These are phyloP conservation scores for Calephelis perditalis DNA, from an alignment of 2,888 invertebrate species.

Conservation along the genomic window DNA sequence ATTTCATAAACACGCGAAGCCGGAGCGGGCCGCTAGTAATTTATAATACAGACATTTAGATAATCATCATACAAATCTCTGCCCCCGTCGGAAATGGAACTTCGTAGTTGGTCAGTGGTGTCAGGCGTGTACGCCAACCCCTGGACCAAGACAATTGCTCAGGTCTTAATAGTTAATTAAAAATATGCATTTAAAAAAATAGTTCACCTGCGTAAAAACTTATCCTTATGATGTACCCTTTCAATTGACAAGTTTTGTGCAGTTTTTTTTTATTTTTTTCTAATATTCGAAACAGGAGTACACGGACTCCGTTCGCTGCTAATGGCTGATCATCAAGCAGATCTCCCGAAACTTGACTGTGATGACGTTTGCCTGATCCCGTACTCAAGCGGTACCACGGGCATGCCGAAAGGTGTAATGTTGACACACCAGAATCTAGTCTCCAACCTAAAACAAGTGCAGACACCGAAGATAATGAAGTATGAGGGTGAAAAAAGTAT, in stretches of 20 bases:
- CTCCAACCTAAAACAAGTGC: slow-evolving; percentile 70
- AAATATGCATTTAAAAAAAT: too few relatives aligned
- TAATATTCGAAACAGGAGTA: slow-evolving; percentile 40
- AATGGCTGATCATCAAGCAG: slow-evolving; percentile 62
- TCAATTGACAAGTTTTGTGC: slow-evolving; percentile 19
- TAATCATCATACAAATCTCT: too few relatives aligned
- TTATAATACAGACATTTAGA: too few relatives aligned
- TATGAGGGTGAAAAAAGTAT: slow-evolving; percentile 62
- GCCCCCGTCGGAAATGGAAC: too few relatives aligned
- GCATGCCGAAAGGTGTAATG: slow-evolving; percentile 89
- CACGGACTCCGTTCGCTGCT: slow-evolving; percentile 65
- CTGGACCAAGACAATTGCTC: too few relatives aligned
- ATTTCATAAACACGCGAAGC: too few relatives aligned
- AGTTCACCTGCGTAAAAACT: too few relatives aligned
- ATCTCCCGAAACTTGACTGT: slow-evolving; percentile 59
- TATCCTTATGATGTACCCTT: not conserved
- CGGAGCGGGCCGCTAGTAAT: too few relatives aligned
- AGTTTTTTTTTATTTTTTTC: too few relatives aligned
- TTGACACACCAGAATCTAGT: slow-evolving; percentile 84
- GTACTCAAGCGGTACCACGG: slow-evolving; percentile 86
- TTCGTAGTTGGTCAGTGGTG: too few relatives aligned
- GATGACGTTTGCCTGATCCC: slow-evolving; percentile 78
- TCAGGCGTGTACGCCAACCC: too few relatives aligned
- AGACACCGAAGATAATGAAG: slow-evolving; percentile 62
- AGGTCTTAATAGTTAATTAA: too few relatives aligned